Percentiles rank a stretch among this genome's conserved stretches.
Evolutionary conservation across 2,888 invertebrate species (phyloP).

Genomic region (Pristionchus fissidentatus): DNA sequence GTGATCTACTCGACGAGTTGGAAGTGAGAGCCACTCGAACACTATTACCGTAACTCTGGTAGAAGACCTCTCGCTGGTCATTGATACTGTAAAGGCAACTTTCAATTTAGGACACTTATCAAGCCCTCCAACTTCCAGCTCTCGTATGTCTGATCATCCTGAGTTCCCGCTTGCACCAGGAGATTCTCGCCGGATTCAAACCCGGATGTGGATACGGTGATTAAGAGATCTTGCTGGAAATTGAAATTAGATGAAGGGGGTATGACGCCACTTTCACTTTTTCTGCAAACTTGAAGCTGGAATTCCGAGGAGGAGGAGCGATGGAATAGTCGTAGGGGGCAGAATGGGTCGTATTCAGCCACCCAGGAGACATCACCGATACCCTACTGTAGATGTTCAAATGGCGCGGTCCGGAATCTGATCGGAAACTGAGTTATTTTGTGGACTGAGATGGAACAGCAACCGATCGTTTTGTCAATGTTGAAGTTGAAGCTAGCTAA

Average conservation of each 20-base stretch:
- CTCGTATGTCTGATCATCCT: not conserved
- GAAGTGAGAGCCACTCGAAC: not conserved
- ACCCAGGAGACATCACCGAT: constrained; percentile 3
- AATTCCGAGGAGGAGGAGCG: not conserved
- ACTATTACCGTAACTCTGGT: not conserved
- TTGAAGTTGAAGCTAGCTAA: constrained; percentile 10
- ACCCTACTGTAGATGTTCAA: not conserved
- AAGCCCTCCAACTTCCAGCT: constrained; percentile 11
- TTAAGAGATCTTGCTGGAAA: not conserved
- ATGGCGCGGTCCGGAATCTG: not conserved
- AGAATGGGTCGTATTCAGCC: not conserved
- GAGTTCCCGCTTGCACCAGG: not conserved
- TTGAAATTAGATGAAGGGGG: not conserved
- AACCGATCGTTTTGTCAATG: not conserved
- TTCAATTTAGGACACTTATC: too few species aligned
- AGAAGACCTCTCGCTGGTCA: not conserved
- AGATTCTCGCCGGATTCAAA: not conserved
- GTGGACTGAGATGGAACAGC: not conserved
- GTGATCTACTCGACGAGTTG: not conserved
- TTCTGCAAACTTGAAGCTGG: not conserved
- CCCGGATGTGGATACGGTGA: not conserved
- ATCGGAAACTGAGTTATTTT: not conserved
- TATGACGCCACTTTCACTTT: not conserved
- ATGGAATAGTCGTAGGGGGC: not conserved
- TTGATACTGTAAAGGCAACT: not conserved